phyloP scores from a whole-genome alignment of 2,113 vertebrate genomes.

The Haemorhous mexicanus region DNA sequence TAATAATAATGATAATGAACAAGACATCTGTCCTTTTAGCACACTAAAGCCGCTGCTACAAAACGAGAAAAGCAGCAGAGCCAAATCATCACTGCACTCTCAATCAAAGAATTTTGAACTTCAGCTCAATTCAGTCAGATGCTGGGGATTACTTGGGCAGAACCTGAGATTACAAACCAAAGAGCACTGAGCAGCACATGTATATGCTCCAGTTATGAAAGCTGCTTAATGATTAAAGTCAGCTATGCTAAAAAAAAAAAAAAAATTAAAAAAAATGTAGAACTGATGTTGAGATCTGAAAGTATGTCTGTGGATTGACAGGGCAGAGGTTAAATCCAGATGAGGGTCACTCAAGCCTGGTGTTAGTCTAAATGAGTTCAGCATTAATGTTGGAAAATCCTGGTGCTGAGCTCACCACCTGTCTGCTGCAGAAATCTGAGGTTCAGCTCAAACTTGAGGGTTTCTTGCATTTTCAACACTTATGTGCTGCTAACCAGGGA shows the following conservation, averaged over 20 bases:
- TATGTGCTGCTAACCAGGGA: neutral
- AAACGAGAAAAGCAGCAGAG: neutral
- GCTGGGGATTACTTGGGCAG: conserved; percentile 5
- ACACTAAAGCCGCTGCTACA: neutral
- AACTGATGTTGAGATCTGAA: neutral
- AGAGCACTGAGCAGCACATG: neutral
- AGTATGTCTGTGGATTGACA: conserved; percentile 37
- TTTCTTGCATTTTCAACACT: neutral
- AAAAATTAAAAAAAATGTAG: neutral
- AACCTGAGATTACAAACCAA: conserved; percentile 41
- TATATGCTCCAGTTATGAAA: conserved; percentile 42
- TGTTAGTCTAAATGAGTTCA: conserved; percentile 53
- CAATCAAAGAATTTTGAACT: conserved; percentile 15
- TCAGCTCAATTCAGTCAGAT: neutral
- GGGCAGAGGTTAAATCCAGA: conserved; percentile 63
- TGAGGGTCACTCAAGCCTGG: conserved; percentile 57
- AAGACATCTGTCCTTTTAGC: neutral
- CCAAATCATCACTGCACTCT: neutral
- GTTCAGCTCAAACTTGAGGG: conserved; percentile 5
- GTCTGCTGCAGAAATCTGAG: conserved; percentile 36
- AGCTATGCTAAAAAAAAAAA: neutral
- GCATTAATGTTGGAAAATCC: conserved; percentile 49
- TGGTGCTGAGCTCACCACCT: conserved; percentile 57
- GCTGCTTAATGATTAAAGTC: conserved; percentile 53
- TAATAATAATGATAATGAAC: neutral